Base-by-base conservation (phyloP, 2,113 vertebrate genomes). In the Datnioides undecimradiatus region DNA sequence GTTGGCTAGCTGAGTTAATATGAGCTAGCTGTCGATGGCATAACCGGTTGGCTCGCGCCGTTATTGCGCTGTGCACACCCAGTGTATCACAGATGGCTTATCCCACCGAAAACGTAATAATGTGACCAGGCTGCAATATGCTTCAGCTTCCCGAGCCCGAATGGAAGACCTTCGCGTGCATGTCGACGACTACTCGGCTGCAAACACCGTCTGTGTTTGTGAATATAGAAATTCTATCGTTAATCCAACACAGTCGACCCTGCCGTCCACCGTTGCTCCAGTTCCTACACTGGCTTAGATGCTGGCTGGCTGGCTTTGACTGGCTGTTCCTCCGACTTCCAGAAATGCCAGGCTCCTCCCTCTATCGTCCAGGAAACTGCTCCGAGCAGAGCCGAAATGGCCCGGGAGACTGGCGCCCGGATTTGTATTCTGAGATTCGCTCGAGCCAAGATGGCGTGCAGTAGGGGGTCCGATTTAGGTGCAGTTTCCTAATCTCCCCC, bases 321-420 rank as follows among this genome's bases (percentile, higher is more conserved):
- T 89, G 88, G 87, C 87, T 90, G 84, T 52, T 91, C 65, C 88
- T 87, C 88, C 84, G 87, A 92, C 89, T 90, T 90, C 89, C 89
- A 91, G 86, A 93, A 90, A 90, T 57, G 82, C 85, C 70, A 92
- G 87, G 78, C 93, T 92, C 94, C 94, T 87, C 94, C 94, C 91
- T 94, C 91, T 75, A 52, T 76, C 80, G 80, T 82, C 86, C 90
- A 85, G 66, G 93, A 93, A 92, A 90, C 93, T 90, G 87, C 14
- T n/a, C 29, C 43, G n/a, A 3, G 1, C n/a, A 3, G 90, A 93
- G 82, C 94, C 94, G 71, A 66, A 86, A 93, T 94, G 95, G 91
- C 70, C 63, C 23, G 63, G 40, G 67, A 54, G 6, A 25, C 23
- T 0, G 19, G n/a, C n/a, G 48, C 31, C 17, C 33, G 0, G n/a